Base-by-base conservation (phyloP, 2,113 vertebrate genomes). In the Pedetes capensis region DNA sequence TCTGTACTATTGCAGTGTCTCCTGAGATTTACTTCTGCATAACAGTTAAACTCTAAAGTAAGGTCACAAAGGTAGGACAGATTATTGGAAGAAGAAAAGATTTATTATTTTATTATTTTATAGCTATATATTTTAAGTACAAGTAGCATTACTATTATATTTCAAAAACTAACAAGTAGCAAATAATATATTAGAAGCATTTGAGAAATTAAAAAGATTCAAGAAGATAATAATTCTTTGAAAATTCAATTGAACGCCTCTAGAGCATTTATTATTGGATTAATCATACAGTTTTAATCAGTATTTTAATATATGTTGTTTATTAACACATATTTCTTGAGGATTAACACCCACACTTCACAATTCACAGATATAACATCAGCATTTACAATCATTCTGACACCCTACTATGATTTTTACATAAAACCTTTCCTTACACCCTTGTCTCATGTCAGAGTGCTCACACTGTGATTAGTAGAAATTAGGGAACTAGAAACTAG, bases 131-230 rank as follows among this genome's bases (percentile, higher is more conserved):
- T 87, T 91, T 83, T 86, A 92, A 74, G 23, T 86, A 37, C 83
- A 95, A 90, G 78, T 66, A 74, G 29, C 18, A 82, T 94, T 53
- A 66, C 27, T 94, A 80, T 95, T n/a, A 39, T 61, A 75, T 91
- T 95, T 95, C 34, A 86, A 91, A 94, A 87, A 53, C 75, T 64
- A 94, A 91, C 42, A 71, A 93, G 79, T 86, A 34, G 57, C 42
- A 94, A 95, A 92, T 93, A 95, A 96, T 93, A 71, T 89, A 93
- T 91, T 27, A 91, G 72, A 72, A 88, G 39, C 69, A 93, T 91
- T 89, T 96, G 86, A 91, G 87, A 94, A 97, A 94, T 96, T 95
- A 95, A 95, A 94, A 95, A 89, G 64, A 72, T 95, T 96, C 85
- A 91, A 89, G 72, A 37, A 91, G 68, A 61, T 94, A 95, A 90